Evolutionary conservation across 92 coral and sea anemone species (phyloP), one percentile per base, ranked within the genome.

Genomic region (Hydrozoanthus gracilis): DNA sequence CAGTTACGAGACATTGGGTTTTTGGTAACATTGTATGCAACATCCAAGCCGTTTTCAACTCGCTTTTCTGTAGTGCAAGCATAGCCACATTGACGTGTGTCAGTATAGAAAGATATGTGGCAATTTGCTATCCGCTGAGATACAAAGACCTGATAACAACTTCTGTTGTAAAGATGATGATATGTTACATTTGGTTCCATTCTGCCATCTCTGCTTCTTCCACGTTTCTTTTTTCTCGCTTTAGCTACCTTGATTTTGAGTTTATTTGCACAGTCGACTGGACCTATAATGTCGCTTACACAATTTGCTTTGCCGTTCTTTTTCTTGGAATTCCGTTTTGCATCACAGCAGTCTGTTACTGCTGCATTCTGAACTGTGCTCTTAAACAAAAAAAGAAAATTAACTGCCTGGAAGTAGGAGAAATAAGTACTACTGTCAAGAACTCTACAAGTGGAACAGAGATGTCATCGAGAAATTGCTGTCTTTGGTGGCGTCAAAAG

Each of bases 261-360:
- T 92, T 90, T 17, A 86, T 94, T 20, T 96, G 98, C 52, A 88
- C 94, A 0, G 96, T 93, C 16, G 93, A 96, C 66, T 96, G 98
- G 98, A 70, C 86, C 1, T 54, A 60, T 8, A 90, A 55, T 6
- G 51, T 92, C n/a, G 79, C 82, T 4, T 94, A 92, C 66, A 92
- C 98, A 7, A 58, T 94, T 16, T 16, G 76, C 7, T 96, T 92
- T 49, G 89, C 88, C 0, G 20, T 90, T 47, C 2, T 91, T 4
- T 88, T 88, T 14, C 73, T 91, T 10, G 89, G 88, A 8, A 61
- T 93, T 44, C 98, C 98, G 12, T 92, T 96, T 46, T 16, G 78
- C 17, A 58, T 94, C 2, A 91, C 90, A 86, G 86, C 89, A 12
- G 67, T 77, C 10, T 88, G 89, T 13, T 92, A 94, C 56, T 84